These are phyloP conservation scores for Adoxophyes honmai DNA, from an alignment of 1,140 invertebrate species.

Conservation along the genomic window DNA sequence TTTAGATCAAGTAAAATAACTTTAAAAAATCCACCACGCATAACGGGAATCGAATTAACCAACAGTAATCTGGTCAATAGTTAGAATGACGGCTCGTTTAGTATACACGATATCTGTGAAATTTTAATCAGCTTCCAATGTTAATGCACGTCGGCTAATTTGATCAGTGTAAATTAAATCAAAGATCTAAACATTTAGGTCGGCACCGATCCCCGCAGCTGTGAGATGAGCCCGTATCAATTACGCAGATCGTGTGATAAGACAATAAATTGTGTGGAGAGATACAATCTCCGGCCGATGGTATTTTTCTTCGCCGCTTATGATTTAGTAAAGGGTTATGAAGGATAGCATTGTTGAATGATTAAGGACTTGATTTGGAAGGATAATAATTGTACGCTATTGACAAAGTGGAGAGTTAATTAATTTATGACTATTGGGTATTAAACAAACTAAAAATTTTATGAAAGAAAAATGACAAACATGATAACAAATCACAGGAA, in stretches of 20 bases:
- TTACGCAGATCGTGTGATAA: conserved; percentile 63
- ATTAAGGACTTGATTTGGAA: conserved; percentile 5
- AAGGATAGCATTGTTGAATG: conserved; percentile 30
- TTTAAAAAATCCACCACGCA: no score
- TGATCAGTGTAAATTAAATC: conserved; percentile 7
- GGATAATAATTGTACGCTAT: neutral
- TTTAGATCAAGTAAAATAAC: no score
- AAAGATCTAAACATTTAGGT: conserved; percentile 7
- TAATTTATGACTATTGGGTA: no score
- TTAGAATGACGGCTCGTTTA: no score
- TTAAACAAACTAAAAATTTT: no score
- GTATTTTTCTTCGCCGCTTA: conserved; percentile 38
- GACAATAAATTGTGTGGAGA: conserved; percentile 48
- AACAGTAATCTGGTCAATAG: no score
- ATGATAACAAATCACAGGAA: no score
- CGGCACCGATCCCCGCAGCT: neutral
- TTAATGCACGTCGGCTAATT: conserved; percentile 3
- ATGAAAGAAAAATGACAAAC: no score
- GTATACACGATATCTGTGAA: no score
- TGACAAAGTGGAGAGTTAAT: no score
- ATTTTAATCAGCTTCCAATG: neutral
- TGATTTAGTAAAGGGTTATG: conserved; percentile 47
- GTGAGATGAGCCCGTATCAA: conserved; percentile 45
- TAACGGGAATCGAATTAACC: no score
- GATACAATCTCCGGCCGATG: conserved; percentile 49